Evolutionary conservation across 2,113 vertebrate genomes (phyloP).

Genomic region (Columba janthina): DNA sequence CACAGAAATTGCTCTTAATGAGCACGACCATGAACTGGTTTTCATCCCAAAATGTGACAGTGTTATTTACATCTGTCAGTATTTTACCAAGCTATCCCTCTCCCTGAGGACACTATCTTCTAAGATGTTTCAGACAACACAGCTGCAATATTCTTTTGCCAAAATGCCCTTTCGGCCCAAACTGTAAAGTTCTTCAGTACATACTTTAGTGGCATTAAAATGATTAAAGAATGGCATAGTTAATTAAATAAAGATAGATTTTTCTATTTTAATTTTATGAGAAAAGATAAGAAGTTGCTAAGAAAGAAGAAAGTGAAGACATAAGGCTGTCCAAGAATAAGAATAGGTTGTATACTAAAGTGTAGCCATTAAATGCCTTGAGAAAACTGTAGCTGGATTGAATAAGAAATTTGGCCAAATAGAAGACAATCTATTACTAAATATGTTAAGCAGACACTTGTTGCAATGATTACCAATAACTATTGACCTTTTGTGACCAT

Average conservation of each 20-base stretch:
- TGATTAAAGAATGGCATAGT: not conserved
- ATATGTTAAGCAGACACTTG: not conserved
- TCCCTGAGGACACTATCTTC: not conserved
- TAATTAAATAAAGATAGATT: not conserved
- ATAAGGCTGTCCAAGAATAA: not conserved
- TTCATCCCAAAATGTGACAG: constrained; percentile 41
- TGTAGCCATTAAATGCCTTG: not conserved
- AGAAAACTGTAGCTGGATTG: not conserved
- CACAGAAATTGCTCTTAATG: constrained; percentile 41
- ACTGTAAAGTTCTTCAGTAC: not conserved
- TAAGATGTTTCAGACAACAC: not conserved
- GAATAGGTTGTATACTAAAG: not conserved
- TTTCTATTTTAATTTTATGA: not conserved
- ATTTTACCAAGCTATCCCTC: not conserved
- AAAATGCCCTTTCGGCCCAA: constrained; percentile 12
- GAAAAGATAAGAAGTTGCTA: not conserved
- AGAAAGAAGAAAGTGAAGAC: not conserved
- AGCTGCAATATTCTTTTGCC: constrained; percentile 19
- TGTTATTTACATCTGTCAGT: constrained; percentile 58
- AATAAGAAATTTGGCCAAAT: not conserved
- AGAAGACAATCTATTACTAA: not conserved
- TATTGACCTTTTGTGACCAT: not conserved
- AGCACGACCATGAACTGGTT: constrained; percentile 30
- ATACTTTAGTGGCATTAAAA: not conserved
- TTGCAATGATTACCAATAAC: not conserved